Base-by-base conservation (phyloP, 2,888 invertebrate genomes). In the Coleophora flavipennella region DNA sequence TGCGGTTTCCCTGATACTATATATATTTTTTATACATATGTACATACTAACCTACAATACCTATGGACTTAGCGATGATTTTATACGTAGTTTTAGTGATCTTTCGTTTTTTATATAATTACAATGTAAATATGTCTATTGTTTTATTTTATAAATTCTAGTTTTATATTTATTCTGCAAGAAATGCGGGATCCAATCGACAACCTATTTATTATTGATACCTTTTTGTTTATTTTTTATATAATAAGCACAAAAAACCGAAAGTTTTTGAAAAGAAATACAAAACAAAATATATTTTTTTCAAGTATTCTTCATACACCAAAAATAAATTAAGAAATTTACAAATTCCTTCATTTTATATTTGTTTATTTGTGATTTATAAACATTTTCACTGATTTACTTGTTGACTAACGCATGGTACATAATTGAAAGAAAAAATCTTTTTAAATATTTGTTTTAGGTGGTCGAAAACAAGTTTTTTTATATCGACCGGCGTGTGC, bases 1-100 rank as follows among this genome's bases (percentile, higher is more conserved):
- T 54, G n/a, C 55, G 51, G 48, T 53, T 50, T 44, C 55, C 59
- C 55, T 20, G 20, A 3, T 20, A 6, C 20, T 61, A 53, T 62
- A 58, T 62, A 61, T 64, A 56, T 55, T 48, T 36, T 51, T 75
- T 77, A 58, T 75, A 81, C 78, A 79, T 78, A 79, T 83, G 53
- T 80, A 80, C 79, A 80, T 12, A 49, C 55, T 66, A 59, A 50
- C 55, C 56, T 62, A 36, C 36, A 41, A 14, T 54, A 56, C 52
- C 56, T 58, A 63, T 60, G 66, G 67, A 71, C 64, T 64, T 63
- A 57, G 57, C 54, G 50, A 54, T 55, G 48, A 50, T 54, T 53
- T 61, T 59, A 60, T 55, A 59, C 55, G 47, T 44, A 46, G 36
- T 53, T 43, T n/a, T 56, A 38, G 29, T 42, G 26, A 43, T 50